Evolutionary conservation across 2,113 vertebrate genomes (phyloP).

Genomic region (Mesitornis unicolor): DNA sequence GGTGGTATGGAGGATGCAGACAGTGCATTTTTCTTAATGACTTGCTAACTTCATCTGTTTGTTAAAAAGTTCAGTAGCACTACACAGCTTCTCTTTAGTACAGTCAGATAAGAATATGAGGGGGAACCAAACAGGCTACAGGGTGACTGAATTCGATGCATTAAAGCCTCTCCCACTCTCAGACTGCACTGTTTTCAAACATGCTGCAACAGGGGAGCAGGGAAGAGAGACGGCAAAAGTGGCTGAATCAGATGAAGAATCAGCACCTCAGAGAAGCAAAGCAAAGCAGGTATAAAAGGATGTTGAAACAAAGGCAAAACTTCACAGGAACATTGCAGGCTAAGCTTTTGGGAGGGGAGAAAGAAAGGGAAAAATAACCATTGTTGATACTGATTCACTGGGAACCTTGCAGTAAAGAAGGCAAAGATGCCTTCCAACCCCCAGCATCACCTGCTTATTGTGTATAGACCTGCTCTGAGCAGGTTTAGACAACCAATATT

Average conservation of each 20-base stretch:
- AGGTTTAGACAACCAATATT: constrained; percentile 10
- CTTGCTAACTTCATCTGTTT: not conserved
- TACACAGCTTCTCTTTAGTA: not conserved
- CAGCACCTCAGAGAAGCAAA: not conserved
- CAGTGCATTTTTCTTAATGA: not conserved
- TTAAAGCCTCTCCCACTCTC: not conserved
- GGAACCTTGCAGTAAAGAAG: not conserved
- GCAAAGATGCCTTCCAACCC: not conserved
- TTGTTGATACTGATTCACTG: not conserved
- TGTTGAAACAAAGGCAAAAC: not conserved
- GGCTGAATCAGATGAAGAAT: not conserved
- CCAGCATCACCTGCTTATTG: not conserved
- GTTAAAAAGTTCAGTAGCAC: not conserved
- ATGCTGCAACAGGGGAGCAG: not conserved
- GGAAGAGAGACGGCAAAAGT: not conserved
- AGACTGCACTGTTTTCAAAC: not conserved
- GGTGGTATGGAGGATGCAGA: not conserved
- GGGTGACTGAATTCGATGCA: not conserved
- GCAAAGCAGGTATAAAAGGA: not conserved
- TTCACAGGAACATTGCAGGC: not conserved
- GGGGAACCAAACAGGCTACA: not conserved
- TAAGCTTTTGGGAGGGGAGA: not conserved
- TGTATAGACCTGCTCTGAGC: not conserved
- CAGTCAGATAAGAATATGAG: not conserved
- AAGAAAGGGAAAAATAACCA: not conserved